Conservation (phyloP, 2,797 vertebrate genomes). For the Muscicapa comitata region DNA sequence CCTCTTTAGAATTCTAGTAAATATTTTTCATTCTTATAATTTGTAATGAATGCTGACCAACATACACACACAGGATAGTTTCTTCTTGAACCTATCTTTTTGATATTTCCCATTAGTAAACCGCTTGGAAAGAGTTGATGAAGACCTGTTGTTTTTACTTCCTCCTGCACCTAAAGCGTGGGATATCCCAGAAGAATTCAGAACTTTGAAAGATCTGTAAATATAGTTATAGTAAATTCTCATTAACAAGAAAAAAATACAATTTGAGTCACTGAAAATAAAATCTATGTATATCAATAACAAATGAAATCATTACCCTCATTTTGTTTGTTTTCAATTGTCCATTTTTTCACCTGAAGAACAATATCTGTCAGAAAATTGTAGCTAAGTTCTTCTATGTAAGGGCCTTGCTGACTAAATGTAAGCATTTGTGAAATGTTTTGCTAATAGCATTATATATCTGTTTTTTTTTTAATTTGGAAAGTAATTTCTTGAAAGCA, state of each 20-base stretch:
- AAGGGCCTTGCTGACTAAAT: not conserved
- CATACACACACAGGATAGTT: not conserved
- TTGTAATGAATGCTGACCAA: not conserved
- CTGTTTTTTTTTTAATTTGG: not conserved
- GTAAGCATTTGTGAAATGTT: not conserved
- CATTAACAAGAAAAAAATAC: not conserved
- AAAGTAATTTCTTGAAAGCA: not conserved
- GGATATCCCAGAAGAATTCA: not conserved
- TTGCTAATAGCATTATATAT: not conserved
- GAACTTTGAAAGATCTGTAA: not conserved
- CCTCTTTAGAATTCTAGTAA: not conserved
- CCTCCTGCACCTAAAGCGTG: not conserved
- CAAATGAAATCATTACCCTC: not conserved
- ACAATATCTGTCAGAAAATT: not conserved
- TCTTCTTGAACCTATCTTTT: not conserved
- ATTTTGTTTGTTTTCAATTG: not conserved
- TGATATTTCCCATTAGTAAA: not conserved
- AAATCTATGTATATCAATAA: not conserved
- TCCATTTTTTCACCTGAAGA: not conserved
- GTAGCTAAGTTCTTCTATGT: not conserved
- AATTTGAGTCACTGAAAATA: not conserved
- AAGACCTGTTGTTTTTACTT: not conserved
- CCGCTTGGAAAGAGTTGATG: not conserved
- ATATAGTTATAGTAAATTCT: not conserved
- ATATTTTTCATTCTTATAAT: not conserved